These are phyloP conservation scores for Ictidomys tridecemlineatus DNA, from an alignment of 2,113 vertebrate species.

Conservation along the genomic window DNA sequence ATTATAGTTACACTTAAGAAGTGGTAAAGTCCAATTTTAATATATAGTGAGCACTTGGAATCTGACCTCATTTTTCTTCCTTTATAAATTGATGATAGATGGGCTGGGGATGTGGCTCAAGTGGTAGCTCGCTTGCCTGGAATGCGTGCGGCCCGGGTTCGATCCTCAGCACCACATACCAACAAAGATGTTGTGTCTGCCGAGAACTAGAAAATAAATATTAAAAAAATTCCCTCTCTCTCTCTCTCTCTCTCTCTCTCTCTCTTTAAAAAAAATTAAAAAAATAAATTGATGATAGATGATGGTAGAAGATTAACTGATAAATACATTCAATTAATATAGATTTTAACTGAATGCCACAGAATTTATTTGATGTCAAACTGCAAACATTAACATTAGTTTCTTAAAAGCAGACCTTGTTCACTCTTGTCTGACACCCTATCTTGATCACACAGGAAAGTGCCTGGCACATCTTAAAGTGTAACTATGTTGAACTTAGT, in stretches of 20 bases:
- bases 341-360: background rate
- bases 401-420: background rate
- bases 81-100: background rate
- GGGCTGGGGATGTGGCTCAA: too few species aligned
- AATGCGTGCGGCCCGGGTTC: too few species aligned
- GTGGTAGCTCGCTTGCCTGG: too few species aligned
- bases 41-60: background rate
- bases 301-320: background rate
- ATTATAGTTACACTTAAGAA: too few species aligned
- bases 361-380: background rate
- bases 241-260: too few species aligned
- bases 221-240: too few species aligned
- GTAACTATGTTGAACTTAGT: background rate
- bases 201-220: too few species aligned
- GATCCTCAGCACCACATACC: too few species aligned
- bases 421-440: background rate
- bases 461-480: background rate
- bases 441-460: background rate
- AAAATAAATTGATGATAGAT: background rate
- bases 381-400: background rate
- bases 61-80: background rate
- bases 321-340: background rate
- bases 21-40: slow-evolving; percentile 27
- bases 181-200: too few species aligned
- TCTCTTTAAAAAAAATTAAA: too few species aligned